Conservation (phyloP, 2,888 invertebrate species). For the Sicus ferrugineus region DNA sequence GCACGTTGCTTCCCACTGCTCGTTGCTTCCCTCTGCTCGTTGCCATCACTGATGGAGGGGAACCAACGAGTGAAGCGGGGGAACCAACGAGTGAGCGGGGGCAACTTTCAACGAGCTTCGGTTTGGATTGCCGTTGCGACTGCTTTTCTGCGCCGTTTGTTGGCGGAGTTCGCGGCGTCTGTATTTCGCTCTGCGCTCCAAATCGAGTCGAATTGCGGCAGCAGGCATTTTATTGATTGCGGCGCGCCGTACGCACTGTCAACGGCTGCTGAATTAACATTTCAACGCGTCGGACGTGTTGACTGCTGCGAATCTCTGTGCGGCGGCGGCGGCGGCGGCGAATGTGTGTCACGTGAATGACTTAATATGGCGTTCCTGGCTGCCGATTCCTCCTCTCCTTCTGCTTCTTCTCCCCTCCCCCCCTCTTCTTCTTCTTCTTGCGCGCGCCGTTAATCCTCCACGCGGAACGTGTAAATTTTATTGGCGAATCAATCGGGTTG, state of each 20-base stretch:
- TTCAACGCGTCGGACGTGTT: constrained; percentile 20
- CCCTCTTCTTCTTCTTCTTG: not conserved
- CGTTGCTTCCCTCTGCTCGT: too few relatives aligned
- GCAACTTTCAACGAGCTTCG: too few relatives aligned
- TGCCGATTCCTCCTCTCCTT: not conserved
- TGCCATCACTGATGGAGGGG: too few relatives aligned
- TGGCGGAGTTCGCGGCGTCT: not conserved
- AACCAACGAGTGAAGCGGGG: too few relatives aligned
- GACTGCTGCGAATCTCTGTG: not conserved
- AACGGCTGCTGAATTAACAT: constrained; percentile 27
- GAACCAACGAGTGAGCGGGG: too few relatives aligned
- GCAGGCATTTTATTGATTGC: constrained; percentile 13
- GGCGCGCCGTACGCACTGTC: constrained; percentile 16
- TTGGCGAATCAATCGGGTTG: constrained; percentile 20
- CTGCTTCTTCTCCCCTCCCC: not conserved
- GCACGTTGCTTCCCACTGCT: too few relatives aligned
- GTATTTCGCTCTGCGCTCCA: not conserved
- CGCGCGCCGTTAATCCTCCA: not conserved
- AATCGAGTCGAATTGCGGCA: not conserved
- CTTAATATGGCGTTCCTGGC: not conserved
- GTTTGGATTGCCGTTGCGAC: not conserved
- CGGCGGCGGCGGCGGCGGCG: not conserved
- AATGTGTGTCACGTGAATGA: constrained; percentile 28
- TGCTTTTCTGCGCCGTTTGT: not conserved
- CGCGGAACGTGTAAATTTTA: constrained; percentile 25